phyloP scores from a whole-genome alignment of 2,797 vertebrate genomes.

The Salarias fasciatus region DNA sequence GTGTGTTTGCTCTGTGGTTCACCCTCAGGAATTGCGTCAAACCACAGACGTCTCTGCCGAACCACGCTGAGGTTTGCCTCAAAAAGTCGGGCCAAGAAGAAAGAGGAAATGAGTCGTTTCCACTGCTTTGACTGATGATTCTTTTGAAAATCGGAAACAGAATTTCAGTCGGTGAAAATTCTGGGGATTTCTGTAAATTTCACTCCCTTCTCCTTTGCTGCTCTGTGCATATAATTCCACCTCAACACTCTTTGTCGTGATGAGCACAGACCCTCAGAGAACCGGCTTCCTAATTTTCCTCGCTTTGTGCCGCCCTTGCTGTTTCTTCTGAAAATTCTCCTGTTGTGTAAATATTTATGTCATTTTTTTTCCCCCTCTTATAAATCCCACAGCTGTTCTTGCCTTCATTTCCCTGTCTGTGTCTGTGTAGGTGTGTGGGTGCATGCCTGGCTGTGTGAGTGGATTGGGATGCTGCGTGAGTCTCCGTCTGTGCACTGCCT shows the following conservation, averaged over 20 bases:
- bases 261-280: slow-evolving; percentile 11
- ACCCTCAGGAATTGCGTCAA: slow-evolving; percentile 56
- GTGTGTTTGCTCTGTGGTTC: slow-evolving; percentile 46
- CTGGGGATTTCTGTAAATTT: slow-evolving; percentile 19
- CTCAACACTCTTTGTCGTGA: slow-evolving; percentile 1
- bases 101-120: slow-evolving; percentile 41
- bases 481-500: slow-evolving; percentile 45
- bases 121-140: slow-evolving; percentile 24
- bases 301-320: slow-evolving; percentile 28
- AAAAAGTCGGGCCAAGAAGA: slow-evolving; percentile 47
- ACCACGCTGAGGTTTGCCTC: slow-evolving; percentile 63
- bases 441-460: slow-evolving; percentile 37
- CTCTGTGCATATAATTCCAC: slow-evolving; percentile 2
- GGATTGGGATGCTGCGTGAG: slow-evolving; percentile 18
- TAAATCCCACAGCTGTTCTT: slow-evolving; percentile 24
- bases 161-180: neutral
- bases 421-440: slow-evolving; percentile 20
- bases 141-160: too few relatives aligned
- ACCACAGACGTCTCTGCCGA: slow-evolving; percentile 58
- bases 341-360: slow-evolving; percentile 36
- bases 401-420: slow-evolving; percentile 21
- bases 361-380: slow-evolving; percentile 20
- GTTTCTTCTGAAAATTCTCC: slow-evolving; percentile 33
- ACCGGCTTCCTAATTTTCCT: slow-evolving; percentile 20
- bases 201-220: slow-evolving; percentile 8